Conservation (phyloP, 2,888 invertebrate species). For the Cantharis nigra region DNA sequence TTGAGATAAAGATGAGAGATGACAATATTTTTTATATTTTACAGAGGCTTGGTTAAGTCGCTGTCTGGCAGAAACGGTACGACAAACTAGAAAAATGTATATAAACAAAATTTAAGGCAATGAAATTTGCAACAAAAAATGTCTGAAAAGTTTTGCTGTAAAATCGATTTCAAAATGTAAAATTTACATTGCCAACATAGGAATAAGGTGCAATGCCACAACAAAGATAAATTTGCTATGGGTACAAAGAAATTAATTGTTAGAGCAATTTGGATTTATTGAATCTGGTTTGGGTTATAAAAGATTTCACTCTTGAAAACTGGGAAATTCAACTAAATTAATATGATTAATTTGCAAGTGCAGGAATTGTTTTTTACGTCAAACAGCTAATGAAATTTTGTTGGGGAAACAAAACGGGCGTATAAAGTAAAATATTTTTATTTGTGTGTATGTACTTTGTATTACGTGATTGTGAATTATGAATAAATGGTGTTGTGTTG, state of each 20-base stretch:
- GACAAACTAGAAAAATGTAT: too few species aligned
- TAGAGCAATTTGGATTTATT: neutral
- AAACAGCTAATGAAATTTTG: neutral
- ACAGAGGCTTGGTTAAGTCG: too few species aligned
- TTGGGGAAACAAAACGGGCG: neutral
- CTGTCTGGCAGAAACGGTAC: too few species aligned
- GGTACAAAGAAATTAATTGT: neutral
- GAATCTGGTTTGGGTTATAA: neutral
- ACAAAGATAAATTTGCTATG: neutral
- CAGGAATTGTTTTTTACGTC: neutral
- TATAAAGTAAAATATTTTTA: neutral
- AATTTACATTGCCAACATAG: too few species aligned
- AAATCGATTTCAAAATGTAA: too few species aligned
- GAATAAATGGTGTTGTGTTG: neutral
- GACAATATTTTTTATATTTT: too few species aligned
- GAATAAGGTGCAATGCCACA: neutral
- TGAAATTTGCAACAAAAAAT: too few species aligned
- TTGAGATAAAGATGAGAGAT: too few species aligned
- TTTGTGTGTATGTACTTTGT: neutral
- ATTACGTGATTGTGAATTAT: neutral
- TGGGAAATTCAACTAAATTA: neutral
- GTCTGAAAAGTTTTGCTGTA: too few species aligned
- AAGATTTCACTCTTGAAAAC: neutral
- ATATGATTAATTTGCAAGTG: neutral
- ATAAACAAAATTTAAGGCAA: too few species aligned